Conservation (phyloP, 2,888 invertebrate species). For the Acleris holmiana region DNA sequence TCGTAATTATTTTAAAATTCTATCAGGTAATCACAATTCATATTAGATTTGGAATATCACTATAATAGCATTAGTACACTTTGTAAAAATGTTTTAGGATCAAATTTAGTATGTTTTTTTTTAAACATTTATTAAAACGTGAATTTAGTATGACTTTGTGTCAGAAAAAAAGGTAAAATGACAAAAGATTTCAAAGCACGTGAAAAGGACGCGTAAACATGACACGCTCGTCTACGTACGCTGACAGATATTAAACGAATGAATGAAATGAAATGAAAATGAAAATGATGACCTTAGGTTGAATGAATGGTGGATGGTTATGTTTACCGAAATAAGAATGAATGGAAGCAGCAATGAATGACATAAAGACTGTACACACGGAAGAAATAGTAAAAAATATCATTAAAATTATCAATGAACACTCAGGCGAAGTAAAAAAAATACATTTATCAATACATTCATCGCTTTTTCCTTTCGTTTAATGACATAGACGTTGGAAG, state of each 20-base stretch:
- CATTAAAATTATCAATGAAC: too few relatives aligned
- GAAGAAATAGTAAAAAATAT: too few relatives aligned
- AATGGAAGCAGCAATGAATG: too few relatives aligned
- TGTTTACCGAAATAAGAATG: background rate
- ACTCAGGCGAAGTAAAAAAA: too few relatives aligned
- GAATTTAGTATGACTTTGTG: conserved; percentile 35
- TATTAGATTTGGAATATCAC: conserved; percentile 8
- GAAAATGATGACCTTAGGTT: background rate
- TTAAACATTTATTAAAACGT: conserved; percentile 5
- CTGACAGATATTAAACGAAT: conserved; percentile 39
- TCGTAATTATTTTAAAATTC: too few relatives aligned
- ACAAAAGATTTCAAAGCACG: conserved; percentile 43
- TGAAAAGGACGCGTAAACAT: conserved; percentile 40
- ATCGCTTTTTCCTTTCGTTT: too few relatives aligned
- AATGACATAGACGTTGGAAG: too few relatives aligned
- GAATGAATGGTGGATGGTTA: background rate
- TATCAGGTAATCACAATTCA: background rate
- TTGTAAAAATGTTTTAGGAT: background rate
- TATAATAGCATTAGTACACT: conserved; percentile 12
- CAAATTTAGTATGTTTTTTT: background rate
- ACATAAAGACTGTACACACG: too few relatives aligned
- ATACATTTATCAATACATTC: too few relatives aligned
- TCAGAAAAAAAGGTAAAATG: conserved; percentile 41
- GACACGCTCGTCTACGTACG: conserved; percentile 35
- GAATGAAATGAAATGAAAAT: conserved; percentile 11